These are phyloP conservation scores for Brotula barbata DNA, from an alignment of 2,797 vertebrate genomes.

Conservation along the genomic window DNA sequence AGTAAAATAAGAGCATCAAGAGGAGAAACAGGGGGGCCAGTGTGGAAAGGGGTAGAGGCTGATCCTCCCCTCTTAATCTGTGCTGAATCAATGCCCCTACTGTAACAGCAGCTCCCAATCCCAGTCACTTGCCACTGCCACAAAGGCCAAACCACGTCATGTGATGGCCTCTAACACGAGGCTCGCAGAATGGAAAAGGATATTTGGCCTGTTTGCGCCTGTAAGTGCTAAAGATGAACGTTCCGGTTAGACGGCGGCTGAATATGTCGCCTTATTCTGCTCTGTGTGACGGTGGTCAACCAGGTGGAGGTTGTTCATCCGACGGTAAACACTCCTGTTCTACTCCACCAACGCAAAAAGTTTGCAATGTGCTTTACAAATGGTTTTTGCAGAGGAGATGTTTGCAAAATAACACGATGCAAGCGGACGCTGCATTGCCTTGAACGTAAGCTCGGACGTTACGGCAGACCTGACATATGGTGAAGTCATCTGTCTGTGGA, in stretches of 20 bases:
- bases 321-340: no score
- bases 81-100: slow-evolving; percentile 79
- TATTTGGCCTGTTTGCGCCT: slow-evolving; percentile 22
- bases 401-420: no score
- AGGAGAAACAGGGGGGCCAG: not conserved
- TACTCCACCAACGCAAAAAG: no score
- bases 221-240: slow-evolving; percentile 19
- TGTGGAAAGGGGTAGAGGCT: slow-evolving; percentile 26
- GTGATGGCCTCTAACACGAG: slow-evolving; percentile 65
- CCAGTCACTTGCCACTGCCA: slow-evolving; percentile 64
- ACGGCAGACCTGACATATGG: slow-evolving; percentile 32
- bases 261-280: slow-evolving; percentile 26
- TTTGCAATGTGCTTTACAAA: slow-evolving; percentile 1
- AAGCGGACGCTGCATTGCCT: not conserved
- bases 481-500: slow-evolving; percentile 41
- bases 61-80: slow-evolving; percentile 63
- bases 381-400: no score
- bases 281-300: not conserved
- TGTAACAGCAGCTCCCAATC: slow-evolving; percentile 75
- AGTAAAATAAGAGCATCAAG: slow-evolving; percentile 34
- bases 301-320: not conserved
- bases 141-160: slow-evolving; percentile 74
- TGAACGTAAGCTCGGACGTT: slow-evolving; percentile 26
- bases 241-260: slow-evolving; percentile 31
- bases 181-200: slow-evolving; percentile 56